These are phyloP conservation scores for Tribolium castaneum DNA, from an alignment of 1,140 invertebrate genomes.

Conservation along the genomic window DNA sequence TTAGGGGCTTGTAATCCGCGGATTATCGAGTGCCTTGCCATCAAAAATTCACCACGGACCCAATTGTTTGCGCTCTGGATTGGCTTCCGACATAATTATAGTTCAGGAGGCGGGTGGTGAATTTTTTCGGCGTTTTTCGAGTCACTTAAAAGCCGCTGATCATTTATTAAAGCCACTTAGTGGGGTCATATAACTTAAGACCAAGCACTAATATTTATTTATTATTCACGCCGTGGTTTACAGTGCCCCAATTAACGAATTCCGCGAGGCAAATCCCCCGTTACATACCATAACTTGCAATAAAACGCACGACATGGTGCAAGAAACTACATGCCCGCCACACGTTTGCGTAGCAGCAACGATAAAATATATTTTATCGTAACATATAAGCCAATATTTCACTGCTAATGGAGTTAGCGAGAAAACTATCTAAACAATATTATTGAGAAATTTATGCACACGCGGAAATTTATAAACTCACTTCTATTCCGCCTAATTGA, in stretches of 20 bases:
- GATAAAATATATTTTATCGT: conserved; percentile 10
- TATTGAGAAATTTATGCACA: background rate
- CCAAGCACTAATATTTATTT: conserved; percentile 27
- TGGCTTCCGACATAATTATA: background rate
- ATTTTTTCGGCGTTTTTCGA: background rate
- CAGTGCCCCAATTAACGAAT: conserved; percentile 30
- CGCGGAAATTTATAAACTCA: background rate
- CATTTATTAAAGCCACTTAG: conserved; percentile 39
- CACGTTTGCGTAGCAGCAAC: background rate
- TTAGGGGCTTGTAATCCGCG: conserved; percentile 1
- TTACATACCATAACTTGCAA: conserved; percentile 28
- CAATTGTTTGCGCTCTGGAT: conserved; percentile 22
- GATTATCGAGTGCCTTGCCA: conserved; percentile 12
- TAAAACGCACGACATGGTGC: conserved; percentile 32
- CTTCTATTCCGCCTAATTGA: background rate
- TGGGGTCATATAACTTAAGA: conserved; percentile 9
- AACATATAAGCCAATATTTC: conserved; percentile 11
- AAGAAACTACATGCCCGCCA: conserved; percentile 11
- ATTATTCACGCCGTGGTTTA: conserved; percentile 33
- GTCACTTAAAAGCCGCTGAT: conserved; percentile 9
- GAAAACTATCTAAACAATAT: conserved; percentile 12
- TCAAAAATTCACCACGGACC: conserved; percentile 8
- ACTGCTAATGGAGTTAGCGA: background rate
- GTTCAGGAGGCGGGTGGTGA: too few species aligned
- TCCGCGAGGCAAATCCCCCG: conserved; percentile 27